These are phyloP conservation scores for Cephalopholis sonnerati DNA, from an alignment of 2,113 vertebrate genomes.

Conservation along the genomic window DNA sequence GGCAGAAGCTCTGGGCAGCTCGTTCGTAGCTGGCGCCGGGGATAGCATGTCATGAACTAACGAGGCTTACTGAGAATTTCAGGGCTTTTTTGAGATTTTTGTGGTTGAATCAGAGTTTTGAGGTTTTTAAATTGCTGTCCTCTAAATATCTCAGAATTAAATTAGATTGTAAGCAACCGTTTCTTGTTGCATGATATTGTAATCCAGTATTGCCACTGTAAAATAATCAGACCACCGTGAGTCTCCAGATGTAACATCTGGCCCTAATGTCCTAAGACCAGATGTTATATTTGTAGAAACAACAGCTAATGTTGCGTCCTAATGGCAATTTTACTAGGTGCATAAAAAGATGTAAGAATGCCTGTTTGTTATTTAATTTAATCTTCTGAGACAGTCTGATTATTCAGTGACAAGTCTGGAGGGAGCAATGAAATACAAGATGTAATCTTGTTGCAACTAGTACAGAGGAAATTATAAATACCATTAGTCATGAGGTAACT, in stretches of 20 bases:
- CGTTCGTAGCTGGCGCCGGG: not conserved
- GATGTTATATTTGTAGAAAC: not conserved
- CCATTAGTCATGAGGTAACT: not conserved
- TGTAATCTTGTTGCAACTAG: not conserved
- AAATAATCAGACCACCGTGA: constrained; percentile 1
- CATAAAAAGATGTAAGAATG: not conserved
- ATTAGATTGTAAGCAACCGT: not conserved
- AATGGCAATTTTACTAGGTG: not conserved
- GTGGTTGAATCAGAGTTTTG: not conserved
- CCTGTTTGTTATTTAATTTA: not conserved
- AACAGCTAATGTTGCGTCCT: not conserved
- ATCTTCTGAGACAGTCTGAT: not conserved
- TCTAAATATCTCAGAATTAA: not conserved
- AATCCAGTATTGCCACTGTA: too few relatives aligned
- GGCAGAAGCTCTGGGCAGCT: not conserved
- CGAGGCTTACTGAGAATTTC: not conserved
- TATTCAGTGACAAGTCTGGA: not conserved
- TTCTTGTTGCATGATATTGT: not conserved
- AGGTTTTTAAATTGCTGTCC: not conserved
- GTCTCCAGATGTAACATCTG: constrained; percentile 25
- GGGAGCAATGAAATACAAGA: not conserved
- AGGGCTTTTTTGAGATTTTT: not conserved
- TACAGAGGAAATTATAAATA: not conserved
- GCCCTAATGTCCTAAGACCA: not conserved
- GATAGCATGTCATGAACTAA: not conserved